Percentiles rank a stretch among this genome's conserved stretches.
Evolutionary conservation across 2,888 invertebrate species (phyloP).

Genomic region (Mactromeris polynyma): DNA sequence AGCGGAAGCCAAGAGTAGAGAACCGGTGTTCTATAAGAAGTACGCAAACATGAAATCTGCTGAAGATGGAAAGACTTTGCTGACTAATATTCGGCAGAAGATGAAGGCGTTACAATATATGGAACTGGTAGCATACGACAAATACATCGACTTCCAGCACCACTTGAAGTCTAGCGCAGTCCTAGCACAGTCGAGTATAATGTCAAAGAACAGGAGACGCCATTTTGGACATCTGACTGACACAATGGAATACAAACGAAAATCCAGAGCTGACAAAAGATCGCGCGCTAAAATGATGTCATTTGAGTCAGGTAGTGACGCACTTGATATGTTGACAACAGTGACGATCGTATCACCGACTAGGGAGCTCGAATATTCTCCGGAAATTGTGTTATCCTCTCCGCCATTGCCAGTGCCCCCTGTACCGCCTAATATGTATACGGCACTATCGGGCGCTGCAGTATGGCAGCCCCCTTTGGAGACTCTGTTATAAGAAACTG

Average conservation of each 20-base stretch:
- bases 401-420: background rate
- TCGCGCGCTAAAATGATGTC: background rate
- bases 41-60: slow-evolving; percentile 67
- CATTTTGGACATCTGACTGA: slow-evolving; percentile 58
- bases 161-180: slow-evolving; percentile 39
- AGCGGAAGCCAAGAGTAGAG: slow-evolving; percentile 63
- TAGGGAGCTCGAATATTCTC: background rate
- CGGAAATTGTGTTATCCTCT: background rate
- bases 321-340: background rate
- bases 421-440: background rate
- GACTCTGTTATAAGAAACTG: background rate
- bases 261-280: background rate
- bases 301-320: background rate
- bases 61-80: slow-evolving; percentile 66
- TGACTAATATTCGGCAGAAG: slow-evolving; percentile 61
- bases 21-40: slow-evolving; percentile 72
- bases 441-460: background rate
- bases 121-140: slow-evolving; percentile 73
- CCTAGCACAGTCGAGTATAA: slow-evolving; percentile 20
- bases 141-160: slow-evolving; percentile 58
- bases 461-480: background rate
- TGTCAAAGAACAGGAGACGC: slow-evolving; percentile 54
- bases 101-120: slow-evolving; percentile 71
- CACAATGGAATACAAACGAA: slow-evolving; percentile 8
- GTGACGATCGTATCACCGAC: slow-evolving; percentile 26